phyloP scores from a whole-genome alignment of 2,113 vertebrate genomes.

The Ailurus styani region DNA sequence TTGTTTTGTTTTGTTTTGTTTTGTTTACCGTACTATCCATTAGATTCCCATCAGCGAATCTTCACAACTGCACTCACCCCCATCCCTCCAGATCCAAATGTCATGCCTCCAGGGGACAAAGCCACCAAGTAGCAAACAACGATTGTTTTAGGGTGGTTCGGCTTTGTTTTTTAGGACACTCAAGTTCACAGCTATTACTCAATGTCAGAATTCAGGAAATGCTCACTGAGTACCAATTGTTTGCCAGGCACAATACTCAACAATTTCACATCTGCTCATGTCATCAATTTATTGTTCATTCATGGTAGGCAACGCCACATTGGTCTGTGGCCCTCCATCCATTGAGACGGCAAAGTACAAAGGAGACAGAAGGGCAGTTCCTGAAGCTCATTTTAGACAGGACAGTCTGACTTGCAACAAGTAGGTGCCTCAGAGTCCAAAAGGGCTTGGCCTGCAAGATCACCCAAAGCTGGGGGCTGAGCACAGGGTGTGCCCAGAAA shows the following conservation, averaged over 20 bases:
- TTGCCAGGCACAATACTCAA: neutral
- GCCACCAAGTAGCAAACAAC: neutral
- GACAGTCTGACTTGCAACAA: neutral
- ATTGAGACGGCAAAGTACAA: neutral
- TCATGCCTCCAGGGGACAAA: neutral
- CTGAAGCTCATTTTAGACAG: neutral
- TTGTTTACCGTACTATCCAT: neutral
- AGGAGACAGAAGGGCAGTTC: neutral
- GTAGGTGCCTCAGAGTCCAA: neutral
- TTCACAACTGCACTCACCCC: accelerated
- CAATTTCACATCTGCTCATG: neutral
- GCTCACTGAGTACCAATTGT: neutral
- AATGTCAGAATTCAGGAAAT: neutral
- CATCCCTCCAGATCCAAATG: neutral
- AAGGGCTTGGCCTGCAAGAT: neutral
- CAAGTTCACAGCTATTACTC: neutral
- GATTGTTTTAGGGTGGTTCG: neutral
- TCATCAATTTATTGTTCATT: neutral
- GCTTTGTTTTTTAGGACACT: neutral
- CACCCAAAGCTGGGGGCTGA: neutral
- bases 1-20: neutral
- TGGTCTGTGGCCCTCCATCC: neutral
- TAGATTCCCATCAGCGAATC: neutral
- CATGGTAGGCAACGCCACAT: accelerated
- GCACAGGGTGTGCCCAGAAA: neutral